Evolutionary conservation across 2,888 invertebrate species (phyloP).

Genomic region (Steinernema hermaphroditum): DNA sequence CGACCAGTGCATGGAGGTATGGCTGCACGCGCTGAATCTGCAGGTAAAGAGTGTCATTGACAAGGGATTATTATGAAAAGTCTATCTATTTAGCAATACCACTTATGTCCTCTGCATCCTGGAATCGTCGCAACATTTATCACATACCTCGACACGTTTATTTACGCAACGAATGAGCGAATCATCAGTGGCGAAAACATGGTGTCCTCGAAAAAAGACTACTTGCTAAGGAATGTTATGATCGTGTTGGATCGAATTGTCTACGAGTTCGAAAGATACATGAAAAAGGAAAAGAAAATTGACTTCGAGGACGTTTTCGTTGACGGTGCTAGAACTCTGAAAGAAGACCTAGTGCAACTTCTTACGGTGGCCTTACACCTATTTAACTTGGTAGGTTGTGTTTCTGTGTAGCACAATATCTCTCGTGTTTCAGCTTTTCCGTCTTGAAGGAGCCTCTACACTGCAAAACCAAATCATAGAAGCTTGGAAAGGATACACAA

Average conservation of each 20-base stretch:
- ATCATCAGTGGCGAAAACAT: not conserved
- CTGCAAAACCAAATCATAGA: not conserved
- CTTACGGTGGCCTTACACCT: conserved; percentile 46
- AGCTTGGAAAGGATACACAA: not conserved
- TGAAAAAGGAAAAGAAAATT: conserved; percentile 13
- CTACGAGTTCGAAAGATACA: conserved; percentile 36
- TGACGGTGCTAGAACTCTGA: conserved; percentile 38
- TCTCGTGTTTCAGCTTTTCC: conserved; percentile 16
- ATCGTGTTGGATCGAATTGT: conserved; percentile 36
- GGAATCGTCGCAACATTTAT: not conserved
- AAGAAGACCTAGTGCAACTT: conserved; percentile 46
- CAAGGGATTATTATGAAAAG: not conserved
- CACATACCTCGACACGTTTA: conserved; percentile 4
- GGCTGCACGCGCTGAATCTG: conserved; percentile 83
- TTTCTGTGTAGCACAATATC: no score
- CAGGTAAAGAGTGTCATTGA: no score
- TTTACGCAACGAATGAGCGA: not conserved
- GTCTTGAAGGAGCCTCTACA: not conserved
- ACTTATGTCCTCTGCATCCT: conserved; percentile 12
- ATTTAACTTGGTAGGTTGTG: conserved; percentile 47
- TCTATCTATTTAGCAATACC: not conserved
- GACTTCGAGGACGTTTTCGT: conserved; percentile 12
- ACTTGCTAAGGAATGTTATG: conserved; percentile 13
- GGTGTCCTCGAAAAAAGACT: not conserved
- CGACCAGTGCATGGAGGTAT: conserved; percentile 73